phyloP scores from a whole-genome alignment of 2,797 vertebrate genomes.

The Sebastes oblongus region DNA sequence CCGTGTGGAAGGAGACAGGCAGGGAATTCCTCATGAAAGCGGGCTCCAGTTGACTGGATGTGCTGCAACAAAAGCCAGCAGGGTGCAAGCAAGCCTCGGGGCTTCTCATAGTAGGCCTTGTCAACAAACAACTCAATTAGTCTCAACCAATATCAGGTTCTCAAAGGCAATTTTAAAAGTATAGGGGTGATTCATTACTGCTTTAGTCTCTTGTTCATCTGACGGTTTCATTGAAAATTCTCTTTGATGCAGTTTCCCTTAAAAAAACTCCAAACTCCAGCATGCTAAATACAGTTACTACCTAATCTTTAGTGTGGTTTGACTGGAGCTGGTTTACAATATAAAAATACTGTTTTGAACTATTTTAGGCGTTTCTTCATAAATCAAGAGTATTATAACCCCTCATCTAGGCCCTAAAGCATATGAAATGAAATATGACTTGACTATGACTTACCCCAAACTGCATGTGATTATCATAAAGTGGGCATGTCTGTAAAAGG shows the following conservation, averaged over 20 bases:
- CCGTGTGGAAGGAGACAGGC: not conserved
- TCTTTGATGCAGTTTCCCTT: slow-evolving; percentile 21
- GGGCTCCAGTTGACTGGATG: not conserved
- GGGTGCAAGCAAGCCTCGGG: not conserved
- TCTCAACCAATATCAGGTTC: slow-evolving; percentile 29
- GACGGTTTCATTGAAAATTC: not conserved
- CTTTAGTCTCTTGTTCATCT: not conserved
- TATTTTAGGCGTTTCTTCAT: not conserved
- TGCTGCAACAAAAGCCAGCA: slow-evolving; percentile 17
- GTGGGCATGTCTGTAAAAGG: too few species aligned
- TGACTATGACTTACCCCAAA: too few species aligned
- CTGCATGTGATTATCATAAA: too few species aligned
- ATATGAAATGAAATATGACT: not conserved
- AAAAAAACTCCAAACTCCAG: not conserved
- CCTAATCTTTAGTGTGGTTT: not conserved
- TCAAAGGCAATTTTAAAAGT: slow-evolving; percentile 52
- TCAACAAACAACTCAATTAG: slow-evolving; percentile 45
- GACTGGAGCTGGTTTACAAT: not conserved
- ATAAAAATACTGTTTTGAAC: not conserved
- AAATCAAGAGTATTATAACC: not conserved
- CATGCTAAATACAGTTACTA: not conserved
- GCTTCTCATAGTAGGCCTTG: not conserved
- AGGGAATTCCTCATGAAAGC: not conserved
- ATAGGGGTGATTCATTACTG: slow-evolving; percentile 6
- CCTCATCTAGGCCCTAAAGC: not conserved